Evolutionary conservation across 2,888 invertebrate species (phyloP), one percentile per base, ranked within the genome.

Genomic region (Orthonychiurus folsomi): DNA sequence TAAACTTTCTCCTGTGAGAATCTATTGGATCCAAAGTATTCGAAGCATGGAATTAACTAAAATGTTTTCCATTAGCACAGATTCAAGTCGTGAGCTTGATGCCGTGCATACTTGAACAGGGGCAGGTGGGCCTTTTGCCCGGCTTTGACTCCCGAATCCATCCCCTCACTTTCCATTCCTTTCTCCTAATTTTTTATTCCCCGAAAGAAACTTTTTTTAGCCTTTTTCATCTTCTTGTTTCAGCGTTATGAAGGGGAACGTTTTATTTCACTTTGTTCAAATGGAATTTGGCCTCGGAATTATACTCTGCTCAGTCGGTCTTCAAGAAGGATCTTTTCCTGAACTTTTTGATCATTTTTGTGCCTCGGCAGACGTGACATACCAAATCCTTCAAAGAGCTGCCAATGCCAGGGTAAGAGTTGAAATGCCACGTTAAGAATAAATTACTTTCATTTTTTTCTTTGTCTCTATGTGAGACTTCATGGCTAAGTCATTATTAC

Each of bases 271-370:
- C 59, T 72, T 69, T 56, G 60, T 72, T 24, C 69, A 71, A 64
- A 59, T 72, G n/a, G 70, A 72, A 37, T 65, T 67, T 58, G 72
- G 72, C 2, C 64, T 68, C 9, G 69, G 70, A 15, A 61, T 70
- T 9, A 52, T 72, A 50, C 56, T 72, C 0, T 59, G 62, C 1
- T 63, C 68, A 1, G 61, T 60, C 24, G 63, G 65, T 47, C 57
- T 63, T 2, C 57, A 60, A 18, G 57, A 61, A 48, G 63, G 63
- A 9, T 65, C 66, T 47, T 62, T 62, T 58, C 53, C 66, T 9
- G 65, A 65, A 15, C 64, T 72, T n/a, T 47, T 69, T 9, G 64
- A 67, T 53, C 70, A 70, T 56, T 72, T 72, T 63, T 62, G 66
- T 2, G 64, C 65, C 54, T 62, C 65, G 60, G 64, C 63, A 1